Conservation (phyloP, 2,888 invertebrate species). For the Volucella inflata region DNA sequence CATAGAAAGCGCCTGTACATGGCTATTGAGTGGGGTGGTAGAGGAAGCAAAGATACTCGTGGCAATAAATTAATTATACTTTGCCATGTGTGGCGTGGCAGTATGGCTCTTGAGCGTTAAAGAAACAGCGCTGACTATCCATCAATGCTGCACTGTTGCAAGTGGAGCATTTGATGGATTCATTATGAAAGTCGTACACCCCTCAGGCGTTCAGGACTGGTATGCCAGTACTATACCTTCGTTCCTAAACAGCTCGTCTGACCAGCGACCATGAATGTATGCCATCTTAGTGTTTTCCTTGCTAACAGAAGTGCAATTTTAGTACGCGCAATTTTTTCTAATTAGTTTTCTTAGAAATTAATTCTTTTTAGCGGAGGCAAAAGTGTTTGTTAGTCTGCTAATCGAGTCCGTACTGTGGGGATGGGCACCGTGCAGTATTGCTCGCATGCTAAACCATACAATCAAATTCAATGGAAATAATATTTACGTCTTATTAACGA, state of each 20-base stretch:
- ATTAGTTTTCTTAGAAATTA: constrained; percentile 83
- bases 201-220: constrained; percentile 52
- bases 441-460: too few relatives aligned
- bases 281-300: background rate
- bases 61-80: constrained; percentile 74
- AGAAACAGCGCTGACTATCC: constrained; percentile 70
- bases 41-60: constrained; percentile 24
- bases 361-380: constrained; percentile 78
- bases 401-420: background rate
- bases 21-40: background rate
- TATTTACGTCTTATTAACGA: too few relatives aligned
- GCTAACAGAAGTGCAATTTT: constrained; percentile 33
- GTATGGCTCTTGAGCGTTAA: constrained; percentile 59
- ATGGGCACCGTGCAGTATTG: constrained; percentile 44
- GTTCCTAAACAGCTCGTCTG: constrained; percentile 46
- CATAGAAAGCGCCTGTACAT: constrained; percentile 70
- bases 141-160: constrained; percentile 58
- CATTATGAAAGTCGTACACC: constrained; percentile 68
- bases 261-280: constrained; percentile 39
- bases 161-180: constrained; percentile 73
- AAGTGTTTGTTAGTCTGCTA: constrained; percentile 43
- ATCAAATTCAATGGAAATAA: too few relatives aligned
- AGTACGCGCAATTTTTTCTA: constrained; percentile 78
- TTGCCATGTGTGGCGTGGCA: constrained; percentile 60
- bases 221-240: constrained; percentile 7